These are phyloP conservation scores for Drosophila sturtevanti DNA, from an alignment of 1,140 invertebrate species.

Conservation along the genomic window DNA sequence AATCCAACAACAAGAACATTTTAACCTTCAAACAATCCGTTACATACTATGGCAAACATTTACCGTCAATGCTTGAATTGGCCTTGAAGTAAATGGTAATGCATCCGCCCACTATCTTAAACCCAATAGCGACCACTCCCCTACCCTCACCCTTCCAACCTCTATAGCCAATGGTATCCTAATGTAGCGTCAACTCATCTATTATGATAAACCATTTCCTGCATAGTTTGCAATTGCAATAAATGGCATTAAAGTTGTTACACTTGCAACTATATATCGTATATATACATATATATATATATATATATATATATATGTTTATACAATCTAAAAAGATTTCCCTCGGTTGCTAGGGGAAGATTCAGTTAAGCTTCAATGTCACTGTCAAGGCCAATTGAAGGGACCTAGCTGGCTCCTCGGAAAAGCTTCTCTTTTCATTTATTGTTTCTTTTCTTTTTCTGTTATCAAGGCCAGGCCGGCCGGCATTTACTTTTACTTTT, in stretches of 20 bases:
- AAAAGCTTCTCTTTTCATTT: slow-evolving; percentile 53
- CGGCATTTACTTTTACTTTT: slow-evolving; percentile 40
- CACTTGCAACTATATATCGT: slow-evolving; percentile 20
- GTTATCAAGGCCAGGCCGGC: slow-evolving; percentile 67
- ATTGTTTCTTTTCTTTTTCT: slow-evolving; percentile 37
- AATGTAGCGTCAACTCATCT: slow-evolving; percentile 45
- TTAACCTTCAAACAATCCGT: slow-evolving; percentile 62
- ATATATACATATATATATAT: no score
- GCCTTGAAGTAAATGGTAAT: slow-evolving; percentile 43
- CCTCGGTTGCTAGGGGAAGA: slow-evolving; percentile 25
- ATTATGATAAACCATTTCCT: slow-evolving; percentile 74
- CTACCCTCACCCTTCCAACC: no score
- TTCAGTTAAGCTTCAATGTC: slow-evolving; percentile 56
- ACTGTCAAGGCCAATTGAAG: slow-evolving; percentile 57
- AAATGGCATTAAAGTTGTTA: slow-evolving; percentile 52
- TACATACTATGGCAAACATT: slow-evolving; percentile 54
- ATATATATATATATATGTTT: no score
- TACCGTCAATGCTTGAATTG: slow-evolving; percentile 35
- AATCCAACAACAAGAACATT: no score
- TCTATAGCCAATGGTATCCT: no score
- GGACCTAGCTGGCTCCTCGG: slow-evolving; percentile 38
- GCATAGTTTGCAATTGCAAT: slow-evolving; percentile 42
- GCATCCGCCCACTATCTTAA: slow-evolving; percentile 14
- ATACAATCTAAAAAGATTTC: slow-evolving; percentile 33
- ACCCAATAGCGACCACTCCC: neutral